Conservation (phyloP, 2,113 vertebrate genomes). For the Raja brachyura region DNA sequence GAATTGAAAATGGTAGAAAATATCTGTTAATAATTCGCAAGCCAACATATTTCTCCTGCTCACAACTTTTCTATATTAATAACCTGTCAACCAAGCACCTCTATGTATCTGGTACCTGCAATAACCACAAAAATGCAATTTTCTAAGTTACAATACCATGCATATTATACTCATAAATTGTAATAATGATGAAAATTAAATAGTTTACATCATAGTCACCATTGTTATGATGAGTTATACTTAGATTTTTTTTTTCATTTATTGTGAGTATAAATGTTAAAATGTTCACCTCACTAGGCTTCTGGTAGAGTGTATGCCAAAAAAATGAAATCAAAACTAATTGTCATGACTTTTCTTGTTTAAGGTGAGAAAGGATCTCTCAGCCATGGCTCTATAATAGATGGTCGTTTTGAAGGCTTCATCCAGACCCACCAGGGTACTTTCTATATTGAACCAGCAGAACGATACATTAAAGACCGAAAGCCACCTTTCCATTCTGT, state of each 20-base stretch:
- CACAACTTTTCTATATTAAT: not conserved
- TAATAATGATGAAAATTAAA: not conserved
- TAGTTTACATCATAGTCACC: not conserved
- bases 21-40: not conserved
- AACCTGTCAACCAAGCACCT: not conserved
- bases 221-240: not conserved
- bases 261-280: not conserved
- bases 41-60: no score
- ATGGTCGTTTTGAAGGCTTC: slow-evolving; percentile 94
- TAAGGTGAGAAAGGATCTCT: slow-evolving; percentile 83
- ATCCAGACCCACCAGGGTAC: slow-evolving; percentile 80
- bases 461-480: slow-evolving; percentile 79
- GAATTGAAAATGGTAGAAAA: not conserved
- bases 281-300: not conserved
- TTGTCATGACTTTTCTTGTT: not conserved
- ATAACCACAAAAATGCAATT: not conserved
- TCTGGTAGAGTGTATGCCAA: not conserved
- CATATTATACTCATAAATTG: not conserved
- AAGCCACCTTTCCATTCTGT: slow-evolving; percentile 80
- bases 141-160: not conserved
- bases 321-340: not conserved
- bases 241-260: not conserved
- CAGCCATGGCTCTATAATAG: slow-evolving; percentile 82
- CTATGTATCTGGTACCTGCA: not conserved
- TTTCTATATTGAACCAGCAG: slow-evolving; percentile 88